Evolutionary conservation across 2,888 invertebrate genomes (phyloP).

Genomic region (Leistus spinibarbis): DNA sequence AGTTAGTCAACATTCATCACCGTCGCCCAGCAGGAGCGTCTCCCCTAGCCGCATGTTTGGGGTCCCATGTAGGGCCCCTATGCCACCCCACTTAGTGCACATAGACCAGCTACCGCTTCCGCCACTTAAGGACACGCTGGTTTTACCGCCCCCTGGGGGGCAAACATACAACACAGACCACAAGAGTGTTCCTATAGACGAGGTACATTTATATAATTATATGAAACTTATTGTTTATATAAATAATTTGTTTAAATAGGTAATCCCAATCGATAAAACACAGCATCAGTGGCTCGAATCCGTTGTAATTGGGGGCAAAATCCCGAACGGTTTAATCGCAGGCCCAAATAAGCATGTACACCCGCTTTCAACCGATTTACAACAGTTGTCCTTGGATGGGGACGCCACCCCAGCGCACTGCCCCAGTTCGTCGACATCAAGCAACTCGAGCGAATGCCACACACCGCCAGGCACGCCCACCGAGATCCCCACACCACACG

Average conservation of each 20-base stretch:
- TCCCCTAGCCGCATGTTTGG: constrained; percentile 65
- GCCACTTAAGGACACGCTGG: constrained; percentile 41
- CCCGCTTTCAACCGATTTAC: constrained; percentile 52
- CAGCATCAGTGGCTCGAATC: constrained; percentile 40
- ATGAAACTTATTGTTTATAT: not conserved
- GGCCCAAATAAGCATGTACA: constrained; percentile 37
- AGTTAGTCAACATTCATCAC: constrained; percentile 75
- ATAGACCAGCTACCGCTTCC: constrained; percentile 38
- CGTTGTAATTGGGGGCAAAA: constrained; percentile 45
- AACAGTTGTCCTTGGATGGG: constrained; percentile 59
- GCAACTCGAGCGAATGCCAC: constrained; percentile 61
- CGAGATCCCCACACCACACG: constrained; percentile 50
- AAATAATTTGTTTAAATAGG: constrained; percentile 6
- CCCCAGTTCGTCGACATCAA: constrained; percentile 61
- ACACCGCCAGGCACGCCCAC: constrained; percentile 66
- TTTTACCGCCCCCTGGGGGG: constrained; percentile 44
- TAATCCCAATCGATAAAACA: constrained; percentile 17
- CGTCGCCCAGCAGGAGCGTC: constrained; percentile 75
- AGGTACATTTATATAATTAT: constrained; percentile 15
- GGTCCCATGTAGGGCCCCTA: constrained; percentile 54
- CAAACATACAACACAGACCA: constrained; percentile 23
- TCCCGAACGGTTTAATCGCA: constrained; percentile 52
- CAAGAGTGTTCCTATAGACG: constrained; percentile 30
- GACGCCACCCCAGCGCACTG: constrained; percentile 58
- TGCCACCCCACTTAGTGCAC: constrained; percentile 53